A percentile compares a stretch with the other conserved stretches of the same genome.
Evolutionary conservation across 2,888 invertebrate species (phyloP).

Genomic region (Xanthorhoe designata): DNA sequence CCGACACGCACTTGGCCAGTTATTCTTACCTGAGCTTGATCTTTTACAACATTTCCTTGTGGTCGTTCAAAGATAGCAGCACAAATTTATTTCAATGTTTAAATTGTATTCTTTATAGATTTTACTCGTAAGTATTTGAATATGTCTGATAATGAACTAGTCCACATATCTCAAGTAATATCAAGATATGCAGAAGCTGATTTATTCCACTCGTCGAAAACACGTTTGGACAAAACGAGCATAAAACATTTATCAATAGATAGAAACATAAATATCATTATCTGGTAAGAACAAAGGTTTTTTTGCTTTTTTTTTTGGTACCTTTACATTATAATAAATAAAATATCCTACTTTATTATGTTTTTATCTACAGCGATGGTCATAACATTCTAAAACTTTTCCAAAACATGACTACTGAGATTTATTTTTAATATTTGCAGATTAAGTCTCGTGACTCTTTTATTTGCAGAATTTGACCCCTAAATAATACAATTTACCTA

Average conservation of each 20-base stretch:
- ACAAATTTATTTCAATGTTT: no score
- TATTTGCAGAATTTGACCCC: background rate
- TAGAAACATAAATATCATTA: no score
- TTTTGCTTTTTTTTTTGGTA: no score
- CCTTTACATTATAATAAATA: no score
- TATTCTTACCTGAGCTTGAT: no score
- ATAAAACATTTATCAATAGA: constrained; percentile 40
- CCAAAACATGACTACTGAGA: background rate
- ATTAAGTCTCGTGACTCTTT: background rate
- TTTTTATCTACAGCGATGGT: no score
- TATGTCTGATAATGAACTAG: background rate
- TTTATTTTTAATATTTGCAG: background rate
- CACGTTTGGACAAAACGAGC: constrained; percentile 36
- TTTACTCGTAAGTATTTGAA: background rate
- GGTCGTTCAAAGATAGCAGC: no score
- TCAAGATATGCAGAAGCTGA: constrained; percentile 34
- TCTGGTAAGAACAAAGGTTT: no score
- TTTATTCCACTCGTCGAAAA: constrained; percentile 35
- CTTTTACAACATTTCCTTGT: no score
- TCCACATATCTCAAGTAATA: constrained; percentile 27
- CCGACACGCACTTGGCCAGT: no score
- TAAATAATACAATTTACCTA: background rate
- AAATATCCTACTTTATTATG: no score
- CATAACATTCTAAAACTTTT: background rate
- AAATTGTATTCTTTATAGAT: background rate